phyloP scores from a whole-genome alignment of 2,113 vertebrate genomes.

The Ploceus nigricollis region DNA sequence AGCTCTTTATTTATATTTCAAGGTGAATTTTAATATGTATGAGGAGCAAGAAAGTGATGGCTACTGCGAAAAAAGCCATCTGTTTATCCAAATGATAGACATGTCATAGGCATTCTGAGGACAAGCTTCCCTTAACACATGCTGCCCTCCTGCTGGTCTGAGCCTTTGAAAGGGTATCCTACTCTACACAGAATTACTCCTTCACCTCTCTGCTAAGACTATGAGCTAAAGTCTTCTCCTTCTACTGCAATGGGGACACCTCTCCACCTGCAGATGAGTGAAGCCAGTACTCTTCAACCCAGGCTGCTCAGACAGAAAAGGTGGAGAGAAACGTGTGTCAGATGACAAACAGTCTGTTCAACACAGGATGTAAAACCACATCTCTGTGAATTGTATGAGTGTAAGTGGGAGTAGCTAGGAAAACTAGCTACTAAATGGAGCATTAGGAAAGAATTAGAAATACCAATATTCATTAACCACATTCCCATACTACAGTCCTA shows the following conservation, averaged over 20 bases:
- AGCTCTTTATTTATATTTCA: neutral
- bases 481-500: neutral
- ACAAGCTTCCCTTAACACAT: neutral
- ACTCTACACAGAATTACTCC: neutral
- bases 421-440: neutral
- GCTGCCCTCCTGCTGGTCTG: neutral
- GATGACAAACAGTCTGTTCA: neutral
- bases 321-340: rapidly evolving
- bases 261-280: neutral
- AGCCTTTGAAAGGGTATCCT: neutral
- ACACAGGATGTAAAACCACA: neutral
- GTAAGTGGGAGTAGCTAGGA: neutral
- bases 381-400: neutral
- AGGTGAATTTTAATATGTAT: neutral
- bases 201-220: neutral
- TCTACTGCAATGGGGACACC: neutral
- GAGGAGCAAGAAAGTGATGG: neutral
- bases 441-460: neutral
- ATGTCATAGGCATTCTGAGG: neutral
- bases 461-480: neutral
- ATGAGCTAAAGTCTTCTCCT: neutral
- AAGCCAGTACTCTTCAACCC: neutral
- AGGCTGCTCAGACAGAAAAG: neutral
- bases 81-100: neutral
- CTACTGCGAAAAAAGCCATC: neutral